These are phyloP conservation scores for Psephotus haematonotus DNA, from an alignment of 2,113 vertebrate species.

Conservation along the genomic window DNA sequence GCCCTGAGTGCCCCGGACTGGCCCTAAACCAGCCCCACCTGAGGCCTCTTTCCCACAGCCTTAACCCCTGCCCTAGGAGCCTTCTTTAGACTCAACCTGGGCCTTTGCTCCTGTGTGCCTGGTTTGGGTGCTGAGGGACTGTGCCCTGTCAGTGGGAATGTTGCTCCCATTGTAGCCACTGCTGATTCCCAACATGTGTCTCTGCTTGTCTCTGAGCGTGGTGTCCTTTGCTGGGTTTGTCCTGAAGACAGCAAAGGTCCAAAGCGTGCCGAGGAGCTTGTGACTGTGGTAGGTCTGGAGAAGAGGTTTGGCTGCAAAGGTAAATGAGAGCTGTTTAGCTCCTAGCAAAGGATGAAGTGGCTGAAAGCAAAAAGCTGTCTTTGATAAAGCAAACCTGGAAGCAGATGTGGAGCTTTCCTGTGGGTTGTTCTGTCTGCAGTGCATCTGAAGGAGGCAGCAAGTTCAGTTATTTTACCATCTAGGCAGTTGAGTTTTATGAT, in stretches of 20 bases:
- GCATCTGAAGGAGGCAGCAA: not conserved
- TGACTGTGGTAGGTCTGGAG: not conserved
- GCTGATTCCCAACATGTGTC: rapidly evolving
- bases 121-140: not conserved
- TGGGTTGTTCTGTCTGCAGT: not conserved
- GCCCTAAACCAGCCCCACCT: not conserved
- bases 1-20: not conserved
- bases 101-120: not conserved
- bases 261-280: rapidly evolving
- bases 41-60: not conserved
- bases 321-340: not conserved
- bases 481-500: not conserved
- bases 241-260: not conserved
- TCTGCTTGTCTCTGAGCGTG: rapidly evolving
- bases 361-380: not conserved
- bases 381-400: too few relatives aligned
- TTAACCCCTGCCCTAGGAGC: not conserved
- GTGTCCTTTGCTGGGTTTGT: too few relatives aligned
- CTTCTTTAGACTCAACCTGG: not conserved
- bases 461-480: not conserved
- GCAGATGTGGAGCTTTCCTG: not conserved
- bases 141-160: rapidly evolving
- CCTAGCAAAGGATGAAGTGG: not conserved
- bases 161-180: rapidly evolving
- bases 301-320: too few relatives aligned